These are phyloP conservation scores for Lutjanus erythropterus DNA, from an alignment of 2,113 vertebrate species.

Conservation along the genomic window DNA sequence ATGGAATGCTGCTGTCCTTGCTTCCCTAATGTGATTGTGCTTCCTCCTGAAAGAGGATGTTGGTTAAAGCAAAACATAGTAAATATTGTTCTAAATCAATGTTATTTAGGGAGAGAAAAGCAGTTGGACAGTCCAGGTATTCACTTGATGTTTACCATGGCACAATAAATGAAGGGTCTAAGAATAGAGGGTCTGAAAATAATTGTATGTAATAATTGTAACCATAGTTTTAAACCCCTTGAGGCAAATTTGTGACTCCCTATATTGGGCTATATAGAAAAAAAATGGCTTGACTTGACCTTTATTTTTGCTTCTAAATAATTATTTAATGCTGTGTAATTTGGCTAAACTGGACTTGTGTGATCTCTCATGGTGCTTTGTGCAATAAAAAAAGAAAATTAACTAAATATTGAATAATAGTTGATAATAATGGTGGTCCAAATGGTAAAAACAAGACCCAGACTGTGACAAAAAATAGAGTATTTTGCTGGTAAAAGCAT, in stretches of 20 bases:
- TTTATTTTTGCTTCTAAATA: neutral
- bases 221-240: neutral
- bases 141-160: neutral
- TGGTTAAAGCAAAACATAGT: neutral
- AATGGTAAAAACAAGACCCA: neutral
- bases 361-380: neutral
- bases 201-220: too few species aligned
- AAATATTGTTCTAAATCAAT: slow-evolving; percentile 4
- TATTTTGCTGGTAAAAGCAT: neutral
- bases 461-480: neutral
- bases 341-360: neutral
- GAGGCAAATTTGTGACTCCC: neutral
- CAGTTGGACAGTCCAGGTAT: neutral
- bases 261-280: neutral
- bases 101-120: neutral
- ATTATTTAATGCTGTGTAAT: neutral
- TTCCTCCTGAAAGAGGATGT: slow-evolving; percentile 39
- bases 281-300: neutral
- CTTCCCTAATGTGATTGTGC: slow-evolving; percentile 24
- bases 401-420: neutral
- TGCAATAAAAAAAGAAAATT: neutral
- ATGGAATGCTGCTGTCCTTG: neutral
- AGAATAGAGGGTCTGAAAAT: neutral
- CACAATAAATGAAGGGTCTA: neutral
- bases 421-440: neutral